Evolutionary conservation across 2,113 vertebrate species (phyloP).

Genomic region (Engraulis encrasicolus): DNA sequence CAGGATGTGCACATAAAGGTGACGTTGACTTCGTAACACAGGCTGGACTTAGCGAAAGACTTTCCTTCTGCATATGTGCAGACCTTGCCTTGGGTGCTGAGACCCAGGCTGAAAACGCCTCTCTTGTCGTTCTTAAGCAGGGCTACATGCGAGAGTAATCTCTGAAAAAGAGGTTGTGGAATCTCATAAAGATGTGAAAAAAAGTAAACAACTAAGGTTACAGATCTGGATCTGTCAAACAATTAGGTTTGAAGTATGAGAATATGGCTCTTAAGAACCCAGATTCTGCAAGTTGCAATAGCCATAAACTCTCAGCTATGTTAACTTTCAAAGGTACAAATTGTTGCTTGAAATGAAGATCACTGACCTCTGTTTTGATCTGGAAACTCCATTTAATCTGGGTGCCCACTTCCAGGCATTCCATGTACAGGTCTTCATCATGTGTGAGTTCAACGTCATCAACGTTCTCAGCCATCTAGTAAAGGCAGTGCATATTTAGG

Average conservation of each 20-base stretch:
- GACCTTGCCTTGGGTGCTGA: conserved; percentile 39
- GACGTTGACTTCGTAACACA: conserved; percentile 69
- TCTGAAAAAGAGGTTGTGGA: neutral
- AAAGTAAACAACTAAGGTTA: too few species aligned
- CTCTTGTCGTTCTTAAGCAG: conserved; percentile 83
- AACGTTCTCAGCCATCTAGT: conserved; percentile 38
- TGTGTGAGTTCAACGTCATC: conserved; percentile 37
- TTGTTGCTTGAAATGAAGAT: too few species aligned
- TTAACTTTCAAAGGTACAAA: too few species aligned
- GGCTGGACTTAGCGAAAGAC: conserved; percentile 38
- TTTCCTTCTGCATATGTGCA: conserved; percentile 72
- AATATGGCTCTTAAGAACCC: too few species aligned
- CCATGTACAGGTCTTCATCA: conserved; percentile 30
- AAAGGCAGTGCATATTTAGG: neutral
- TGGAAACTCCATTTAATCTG: conserved; percentile 37
- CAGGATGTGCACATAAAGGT: conserved; percentile 67
- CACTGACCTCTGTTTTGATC: conserved; percentile 41
- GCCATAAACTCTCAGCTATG: too few species aligned
- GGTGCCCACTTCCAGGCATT: conserved; percentile 3
- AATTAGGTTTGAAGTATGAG: too few species aligned
- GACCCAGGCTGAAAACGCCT: conserved; percentile 75
- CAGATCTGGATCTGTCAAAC: too few species aligned
- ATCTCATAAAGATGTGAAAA: neutral
- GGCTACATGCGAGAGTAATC: conserved; percentile 66
- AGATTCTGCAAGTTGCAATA: neutral